A percentile compares a stretch with the other conserved stretches of the same genome.
phyloP scores from a whole-genome alignment of 2,797 vertebrate genomes.

The Dicrostonyx torquatus region DNA sequence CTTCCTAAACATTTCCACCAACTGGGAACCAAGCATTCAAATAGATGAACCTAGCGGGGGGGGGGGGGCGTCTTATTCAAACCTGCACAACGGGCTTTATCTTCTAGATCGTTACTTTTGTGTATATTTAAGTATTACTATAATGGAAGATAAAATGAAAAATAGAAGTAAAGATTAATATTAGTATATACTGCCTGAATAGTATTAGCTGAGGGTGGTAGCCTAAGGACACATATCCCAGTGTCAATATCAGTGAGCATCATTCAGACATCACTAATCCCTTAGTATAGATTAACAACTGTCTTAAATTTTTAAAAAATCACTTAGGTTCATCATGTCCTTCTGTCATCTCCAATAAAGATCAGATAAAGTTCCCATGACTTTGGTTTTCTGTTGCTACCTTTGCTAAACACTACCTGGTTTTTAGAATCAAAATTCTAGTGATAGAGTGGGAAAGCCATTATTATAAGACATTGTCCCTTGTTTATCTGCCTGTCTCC shows the following conservation, averaged over 20 bases:
- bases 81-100: background rate
- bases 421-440: background rate
- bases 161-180: background rate
- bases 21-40: background rate
- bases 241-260: background rate
- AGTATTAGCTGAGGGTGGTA: background rate
- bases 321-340: background rate
- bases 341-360: background rate
- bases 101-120: background rate
- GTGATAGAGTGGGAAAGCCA: background rate
- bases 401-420: background rate
- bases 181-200: background rate
- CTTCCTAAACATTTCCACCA: background rate
- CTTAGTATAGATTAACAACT: background rate
- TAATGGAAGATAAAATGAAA: background rate
- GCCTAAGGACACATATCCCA: background rate
- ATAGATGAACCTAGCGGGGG: background rate
- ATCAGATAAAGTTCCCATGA: background rate
- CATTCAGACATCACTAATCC: background rate
- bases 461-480: rapidly evolving
- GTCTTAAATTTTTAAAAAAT: background rate
- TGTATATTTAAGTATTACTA: background rate
- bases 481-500: background rate
- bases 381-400: background rate
- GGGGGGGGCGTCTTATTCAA: background rate